Base-by-base conservation (phyloP, 2,113 vertebrate species). In the Pipra filicauda region DNA sequence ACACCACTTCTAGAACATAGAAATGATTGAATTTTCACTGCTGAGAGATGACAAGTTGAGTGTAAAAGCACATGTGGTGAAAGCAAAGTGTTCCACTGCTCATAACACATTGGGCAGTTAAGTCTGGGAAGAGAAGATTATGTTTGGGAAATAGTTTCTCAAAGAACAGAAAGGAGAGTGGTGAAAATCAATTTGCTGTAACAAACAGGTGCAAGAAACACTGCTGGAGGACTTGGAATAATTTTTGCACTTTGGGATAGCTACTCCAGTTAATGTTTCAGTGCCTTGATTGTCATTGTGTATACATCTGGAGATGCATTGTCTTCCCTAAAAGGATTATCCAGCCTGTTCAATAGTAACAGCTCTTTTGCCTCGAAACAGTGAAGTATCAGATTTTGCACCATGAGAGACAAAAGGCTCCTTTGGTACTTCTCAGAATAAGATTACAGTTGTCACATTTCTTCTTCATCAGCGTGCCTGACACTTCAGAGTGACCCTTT, bases 341-440 rank as follows among this genome's bases (percentile, higher is more conserved):
- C 78, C 57, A 97, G 81, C 18, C 66, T 88, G n/a, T 89, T 92
- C 55, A 88, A 54, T 77, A 92, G 58, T 85, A 93, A 44, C 74
- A 74, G 46, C 69, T 93, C 93, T 93, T 93, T 95, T 82, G 88
- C 82, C 61, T 94, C 58, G 46, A 94, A 93, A 97, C 92, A 97
- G 84, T 93, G 55, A 86, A 80, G 66, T 94, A 67, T 95, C 94
- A 82, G 85, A 95, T 95, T 96, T 94, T 89, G 55, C 52, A 70
- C 73, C 14, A 9, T 89, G 41, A 26, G 31, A 83, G 69, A 98
- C 91, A 95, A 94, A 96, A 94, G 85, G 48, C 35, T 76, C 49
- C 67, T 83, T 95, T 86, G 46, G 65, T 91, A 2, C n/a, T 49
- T 94, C 90, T 95, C 61, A 88, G 93, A 88, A 83, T 93, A 69